Conservation (phyloP, 2,113 vertebrate species). For the Physeter macrocephalus region DNA sequence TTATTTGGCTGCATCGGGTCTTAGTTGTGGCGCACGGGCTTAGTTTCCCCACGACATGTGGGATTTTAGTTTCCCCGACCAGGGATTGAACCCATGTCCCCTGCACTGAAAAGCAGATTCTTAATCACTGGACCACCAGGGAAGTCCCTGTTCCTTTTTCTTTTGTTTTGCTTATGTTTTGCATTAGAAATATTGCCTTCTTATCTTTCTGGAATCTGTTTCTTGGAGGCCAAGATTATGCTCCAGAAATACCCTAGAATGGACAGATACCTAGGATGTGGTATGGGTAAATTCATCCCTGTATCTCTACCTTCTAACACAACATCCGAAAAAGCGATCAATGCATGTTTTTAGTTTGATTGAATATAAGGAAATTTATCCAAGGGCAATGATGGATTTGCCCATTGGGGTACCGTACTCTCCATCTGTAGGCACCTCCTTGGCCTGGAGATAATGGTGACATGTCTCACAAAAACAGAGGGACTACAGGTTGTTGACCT, state of each 20-base stretch:
- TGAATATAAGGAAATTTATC: background rate
- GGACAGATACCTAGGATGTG: background rate
- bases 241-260: background rate
- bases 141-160: background rate
- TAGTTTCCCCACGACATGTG: too few species aligned
- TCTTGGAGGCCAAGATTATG: background rate
- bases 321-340: background rate
- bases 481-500: background rate
- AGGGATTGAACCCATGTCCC: too few species aligned
- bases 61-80: too few species aligned
- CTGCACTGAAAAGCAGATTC: too few species aligned
- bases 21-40: too few species aligned
- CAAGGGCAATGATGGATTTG: background rate
- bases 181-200: background rate
- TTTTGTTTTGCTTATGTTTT: background rate
- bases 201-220: background rate
- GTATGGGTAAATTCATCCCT: background rate
- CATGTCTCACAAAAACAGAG: background rate
- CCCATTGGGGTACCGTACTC: fast-evolving
- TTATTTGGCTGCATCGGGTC: too few species aligned
- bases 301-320: background rate
- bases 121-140: too few species aligned
- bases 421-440: background rate
- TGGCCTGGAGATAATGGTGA: background rate
- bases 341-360: background rate